These are phyloP conservation scores for Clusia tigrina DNA, from an alignment of 2,888 invertebrate species.

Conservation along the genomic window DNA sequence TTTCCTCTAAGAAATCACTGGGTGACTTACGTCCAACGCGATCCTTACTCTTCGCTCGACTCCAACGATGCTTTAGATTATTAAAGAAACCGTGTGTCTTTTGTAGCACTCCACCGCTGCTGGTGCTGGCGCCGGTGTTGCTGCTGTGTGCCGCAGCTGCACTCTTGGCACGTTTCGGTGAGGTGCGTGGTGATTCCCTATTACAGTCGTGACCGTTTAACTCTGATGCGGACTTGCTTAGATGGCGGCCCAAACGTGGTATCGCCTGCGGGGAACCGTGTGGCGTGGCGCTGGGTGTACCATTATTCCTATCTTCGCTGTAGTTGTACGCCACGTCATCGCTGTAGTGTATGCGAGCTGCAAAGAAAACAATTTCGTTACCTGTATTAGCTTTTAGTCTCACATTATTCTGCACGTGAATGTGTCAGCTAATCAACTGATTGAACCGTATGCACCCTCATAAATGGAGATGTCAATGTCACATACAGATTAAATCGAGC, in stretches of 20 bases:
- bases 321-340: constrained; percentile 43
- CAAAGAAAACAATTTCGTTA: too few species aligned
- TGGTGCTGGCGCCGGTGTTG: constrained; percentile 67
- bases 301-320: constrained; percentile 27
- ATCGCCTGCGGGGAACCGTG: constrained; percentile 54
- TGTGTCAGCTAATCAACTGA: too few species aligned
- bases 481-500: too few species aligned
- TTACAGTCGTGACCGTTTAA: constrained; percentile 72
- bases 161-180: constrained; percentile 66
- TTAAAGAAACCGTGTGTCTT: constrained; percentile 85
- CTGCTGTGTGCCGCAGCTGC: constrained; percentile 69
- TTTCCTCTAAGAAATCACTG: constrained; percentile 69
- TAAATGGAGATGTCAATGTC: too few species aligned
- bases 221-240: constrained; percentile 85
- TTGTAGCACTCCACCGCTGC: constrained; percentile 70
- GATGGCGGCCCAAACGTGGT: constrained; percentile 68
- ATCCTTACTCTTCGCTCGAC: constrained; percentile 77
- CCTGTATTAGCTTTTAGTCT: not conserved
- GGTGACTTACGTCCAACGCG: constrained; percentile 69
- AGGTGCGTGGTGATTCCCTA: constrained; percentile 66
- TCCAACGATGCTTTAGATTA: constrained; percentile 83
- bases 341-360: constrained; percentile 56
- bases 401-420: constrained; percentile 1
- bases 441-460: too few species aligned
- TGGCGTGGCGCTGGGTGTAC: constrained; percentile 39